phyloP scores from a whole-genome alignment of 2,888 invertebrate species.

The Disparrhopalites patrizii region DNA sequence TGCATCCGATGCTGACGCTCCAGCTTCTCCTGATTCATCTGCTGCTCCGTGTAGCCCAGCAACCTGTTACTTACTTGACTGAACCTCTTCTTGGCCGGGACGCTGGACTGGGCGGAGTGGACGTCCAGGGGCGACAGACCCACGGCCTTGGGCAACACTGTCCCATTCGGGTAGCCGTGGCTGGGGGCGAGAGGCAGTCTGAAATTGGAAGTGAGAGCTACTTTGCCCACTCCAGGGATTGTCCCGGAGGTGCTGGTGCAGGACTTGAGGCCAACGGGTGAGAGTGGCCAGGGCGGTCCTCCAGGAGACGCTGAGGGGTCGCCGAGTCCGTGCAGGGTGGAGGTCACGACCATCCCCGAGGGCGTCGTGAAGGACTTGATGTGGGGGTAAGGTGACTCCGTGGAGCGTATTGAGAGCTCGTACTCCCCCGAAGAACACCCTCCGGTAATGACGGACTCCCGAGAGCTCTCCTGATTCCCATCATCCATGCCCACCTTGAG shows the following conservation, averaged over 20 bases:
- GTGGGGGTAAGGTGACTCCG: not conserved
- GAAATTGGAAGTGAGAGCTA: constrained; percentile 4
- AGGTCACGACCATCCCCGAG: constrained; percentile 25
- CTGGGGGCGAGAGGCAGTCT: constrained; percentile 12
- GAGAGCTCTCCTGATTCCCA: not conserved
- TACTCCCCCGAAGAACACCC: constrained; percentile 15
- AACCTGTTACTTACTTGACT: constrained; percentile 12
- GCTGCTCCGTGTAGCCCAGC: not conserved
- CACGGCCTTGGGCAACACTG: constrained; percentile 10
- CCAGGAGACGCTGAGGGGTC: not conserved
- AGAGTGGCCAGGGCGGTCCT: not conserved
- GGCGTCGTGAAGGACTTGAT: constrained; percentile 27
- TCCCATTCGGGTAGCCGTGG: constrained; percentile 13
- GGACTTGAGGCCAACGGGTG: not conserved
- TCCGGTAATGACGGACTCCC: not conserved
- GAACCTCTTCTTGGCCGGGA: constrained; percentile 27
- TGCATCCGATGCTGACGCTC: not conserved
- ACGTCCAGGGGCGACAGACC: constrained; percentile 4
- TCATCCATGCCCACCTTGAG: not conserved
- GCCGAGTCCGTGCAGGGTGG: constrained; percentile 5
- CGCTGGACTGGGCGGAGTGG: not conserved
- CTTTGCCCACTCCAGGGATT: not conserved
- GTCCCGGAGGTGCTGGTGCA: not conserved
- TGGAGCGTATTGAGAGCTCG: constrained; percentile 13
- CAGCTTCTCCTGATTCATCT: not conserved